These are phyloP conservation scores for Zaprionus vittiger DNA, from an alignment of 1,140 invertebrate species.

Conservation along the genomic window DNA sequence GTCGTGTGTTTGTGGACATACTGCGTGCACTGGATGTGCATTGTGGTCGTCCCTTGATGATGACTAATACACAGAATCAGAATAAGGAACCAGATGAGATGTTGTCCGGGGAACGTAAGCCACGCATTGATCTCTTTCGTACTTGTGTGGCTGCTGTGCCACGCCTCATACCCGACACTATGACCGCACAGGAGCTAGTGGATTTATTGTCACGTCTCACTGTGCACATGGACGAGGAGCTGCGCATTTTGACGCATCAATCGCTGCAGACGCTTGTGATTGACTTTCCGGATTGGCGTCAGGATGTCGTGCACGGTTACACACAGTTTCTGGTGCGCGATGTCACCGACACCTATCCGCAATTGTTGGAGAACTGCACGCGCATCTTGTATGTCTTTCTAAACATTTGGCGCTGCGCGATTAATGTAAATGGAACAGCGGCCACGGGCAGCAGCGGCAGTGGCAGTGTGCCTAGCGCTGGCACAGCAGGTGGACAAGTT, in stretches of 20 bases:
- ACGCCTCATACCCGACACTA: slow-evolving; percentile 97
- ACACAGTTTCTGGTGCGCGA: slow-evolving; percentile 97
- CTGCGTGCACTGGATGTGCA: slow-evolving; percentile 97
- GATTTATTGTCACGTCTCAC: slow-evolving; percentile 96
- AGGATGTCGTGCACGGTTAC: slow-evolving; percentile 97
- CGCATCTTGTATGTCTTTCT: slow-evolving; percentile 96
- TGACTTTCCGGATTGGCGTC: slow-evolving; percentile 98
- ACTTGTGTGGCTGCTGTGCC: slow-evolving; percentile 99
- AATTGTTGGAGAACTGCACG: slow-evolving; percentile 97
- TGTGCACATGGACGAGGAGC: slow-evolving; percentile 96
- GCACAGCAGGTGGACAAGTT: not conserved
- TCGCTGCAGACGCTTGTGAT: slow-evolving; percentile 97
- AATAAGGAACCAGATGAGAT: slow-evolving; percentile 98
- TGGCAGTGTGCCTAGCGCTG: slow-evolving; percentile 7
- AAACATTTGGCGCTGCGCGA: slow-evolving; percentile 95
- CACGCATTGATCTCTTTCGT: slow-evolving; percentile 98
- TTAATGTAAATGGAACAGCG: slow-evolving; percentile 83
- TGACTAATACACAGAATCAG: slow-evolving; percentile 97
- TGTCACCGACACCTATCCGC: slow-evolving; percentile 94
- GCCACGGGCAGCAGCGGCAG: not conserved
- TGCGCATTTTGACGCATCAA: slow-evolving; percentile 96
- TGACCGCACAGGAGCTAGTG: slow-evolving; percentile 96
- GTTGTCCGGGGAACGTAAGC: slow-evolving; percentile 98
- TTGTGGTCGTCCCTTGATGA: slow-evolving; percentile 97
- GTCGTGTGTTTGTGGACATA: slow-evolving; percentile 98